phyloP scores from a whole-genome alignment of 2,888 invertebrate genomes.

The Chamaedrilus cognettii region DNA sequence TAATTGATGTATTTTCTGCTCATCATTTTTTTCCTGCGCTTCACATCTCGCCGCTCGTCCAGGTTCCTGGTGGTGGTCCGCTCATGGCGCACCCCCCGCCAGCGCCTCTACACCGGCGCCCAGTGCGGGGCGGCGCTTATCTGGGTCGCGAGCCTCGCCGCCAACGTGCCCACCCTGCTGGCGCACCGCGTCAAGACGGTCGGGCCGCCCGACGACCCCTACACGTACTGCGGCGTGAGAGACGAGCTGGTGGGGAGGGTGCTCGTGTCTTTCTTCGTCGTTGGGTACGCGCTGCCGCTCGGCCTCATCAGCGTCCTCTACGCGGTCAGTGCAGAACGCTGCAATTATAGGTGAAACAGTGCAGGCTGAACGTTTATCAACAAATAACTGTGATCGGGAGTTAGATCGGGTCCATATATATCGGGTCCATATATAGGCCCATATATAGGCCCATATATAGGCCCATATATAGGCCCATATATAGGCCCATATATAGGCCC shows the following conservation, averaged over 20 bases:
- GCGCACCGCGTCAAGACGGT: slow-evolving; percentile 25
- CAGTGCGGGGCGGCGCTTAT: slow-evolving; percentile 17
- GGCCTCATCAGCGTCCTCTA: slow-evolving; percentile 26
- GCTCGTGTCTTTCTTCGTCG: slow-evolving; percentile 28
- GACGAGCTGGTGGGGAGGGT: slow-evolving; percentile 14
- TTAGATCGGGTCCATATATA: too few species aligned
- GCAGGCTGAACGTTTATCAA: too few species aligned
- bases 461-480: too few species aligned
- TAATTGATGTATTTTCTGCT: too few species aligned
- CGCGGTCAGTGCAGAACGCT: slow-evolving; percentile 18
- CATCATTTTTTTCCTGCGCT: too few species aligned
- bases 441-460: too few species aligned
- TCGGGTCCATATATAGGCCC: too few species aligned
- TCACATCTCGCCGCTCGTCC: neutral
- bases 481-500: too few species aligned
- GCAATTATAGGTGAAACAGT: too few species aligned
- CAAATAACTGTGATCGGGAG: too few species aligned
- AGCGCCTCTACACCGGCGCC: slow-evolving; percentile 24
- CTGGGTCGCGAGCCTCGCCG: slow-evolving; percentile 25
- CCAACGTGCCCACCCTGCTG: slow-evolving; percentile 20
- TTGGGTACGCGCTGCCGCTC: slow-evolving; percentile 30
- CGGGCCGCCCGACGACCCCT: slow-evolving; percentile 6
- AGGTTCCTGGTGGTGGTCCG: slow-evolving; percentile 18
- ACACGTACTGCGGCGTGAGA: slow-evolving; percentile 22
- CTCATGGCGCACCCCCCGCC: neutral